Conservation (phyloP, 1,140 invertebrate species). For the Hermetia illucens region DNA sequence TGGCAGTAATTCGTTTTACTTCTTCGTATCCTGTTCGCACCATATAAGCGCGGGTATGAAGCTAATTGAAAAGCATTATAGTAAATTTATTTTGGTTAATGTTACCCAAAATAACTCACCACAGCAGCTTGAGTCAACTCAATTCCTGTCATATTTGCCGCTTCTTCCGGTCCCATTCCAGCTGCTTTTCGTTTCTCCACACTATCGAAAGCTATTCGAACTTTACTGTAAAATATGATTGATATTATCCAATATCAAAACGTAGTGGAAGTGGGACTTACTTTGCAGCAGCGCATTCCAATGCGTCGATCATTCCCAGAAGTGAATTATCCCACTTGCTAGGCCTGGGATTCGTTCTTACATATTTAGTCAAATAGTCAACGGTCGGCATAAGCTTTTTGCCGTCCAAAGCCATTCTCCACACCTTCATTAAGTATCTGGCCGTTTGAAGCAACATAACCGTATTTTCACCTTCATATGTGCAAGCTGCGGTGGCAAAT, state of each 20-base stretch:
- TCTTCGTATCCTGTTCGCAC: conserved; percentile 44
- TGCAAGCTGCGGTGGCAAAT: conserved; percentile 66
- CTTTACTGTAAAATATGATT: conserved; percentile 39
- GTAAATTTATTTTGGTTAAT: no score
- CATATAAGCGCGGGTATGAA: conserved; percentile 57
- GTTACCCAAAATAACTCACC: no score
- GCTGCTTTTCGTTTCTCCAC: conserved; percentile 43
- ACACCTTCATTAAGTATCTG: conserved; percentile 58
- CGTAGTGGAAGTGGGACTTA: conserved; percentile 30
- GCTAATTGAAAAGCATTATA: no score
- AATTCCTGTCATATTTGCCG: conserved; percentile 69
- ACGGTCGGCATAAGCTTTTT: conserved; percentile 41
- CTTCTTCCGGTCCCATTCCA: conserved; percentile 50
- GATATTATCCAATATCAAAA: conserved; percentile 2
- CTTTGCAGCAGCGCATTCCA: conserved; percentile 49
- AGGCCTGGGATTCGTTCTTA: conserved; percentile 24
- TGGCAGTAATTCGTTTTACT: conserved; percentile 27
- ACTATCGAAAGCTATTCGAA: conserved; percentile 41
- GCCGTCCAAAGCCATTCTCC: conserved; percentile 41
- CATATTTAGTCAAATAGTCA: conserved; percentile 39
- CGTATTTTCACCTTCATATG: conserved; percentile 92
- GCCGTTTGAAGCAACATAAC: conserved; percentile 82
- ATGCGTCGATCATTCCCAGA: conserved; percentile 41
- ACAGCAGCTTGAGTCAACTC: conserved; percentile 55
- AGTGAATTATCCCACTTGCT: conserved; percentile 41